Base-by-base conservation (phyloP, 2,113 vertebrate species). In the Natator depressus region DNA sequence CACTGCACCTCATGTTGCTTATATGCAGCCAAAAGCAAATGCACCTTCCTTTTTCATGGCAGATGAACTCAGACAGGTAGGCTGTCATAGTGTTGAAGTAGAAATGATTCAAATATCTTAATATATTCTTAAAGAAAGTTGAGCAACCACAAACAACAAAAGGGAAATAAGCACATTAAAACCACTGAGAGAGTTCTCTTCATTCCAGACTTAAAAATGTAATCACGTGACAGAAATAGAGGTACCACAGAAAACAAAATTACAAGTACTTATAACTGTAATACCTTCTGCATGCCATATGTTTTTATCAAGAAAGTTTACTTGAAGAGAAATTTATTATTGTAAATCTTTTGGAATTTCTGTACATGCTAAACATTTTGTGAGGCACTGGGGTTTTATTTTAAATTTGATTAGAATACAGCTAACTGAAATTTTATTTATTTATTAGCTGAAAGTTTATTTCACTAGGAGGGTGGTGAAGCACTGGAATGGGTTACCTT, bases 1-100 rank as follows among this genome's bases (percentile, higher is more conserved):
- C 95, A 99, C 99, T 50, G 99, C 99, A 80, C 99, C 99, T 95
- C 99, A 99, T 78, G 99, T 99, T 98, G 99, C 99, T 95, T 99
- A 99, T 93, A 99, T 99, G 99, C 99, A 99, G 93, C 99, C 99
- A 25, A 99, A 99, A 99, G 99, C 99, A 91, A 99, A 99, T 62
- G 99, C 99, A 96, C 99, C 99, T 95, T 99, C 99, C 80, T 99
- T 99, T 97, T 99, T 99, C 95, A 99, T 99, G 99, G 98, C 99
- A 29, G 99, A 99, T 91, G 99, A 99, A 95, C 99, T 99, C 81
- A 98, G 99, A 97, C 99, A 99, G 99, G 99, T 99, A 99, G 85
- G 92, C 42, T 90, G 24, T 79, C 78, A 49, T 81, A 92, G 83
- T 92, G 50, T 91, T 83, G 6, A 72, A 51, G 69, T 54, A 27